These are phyloP conservation scores for Ephestia elutella DNA, from an alignment of 1,140 invertebrate species.

Conservation along the genomic window DNA sequence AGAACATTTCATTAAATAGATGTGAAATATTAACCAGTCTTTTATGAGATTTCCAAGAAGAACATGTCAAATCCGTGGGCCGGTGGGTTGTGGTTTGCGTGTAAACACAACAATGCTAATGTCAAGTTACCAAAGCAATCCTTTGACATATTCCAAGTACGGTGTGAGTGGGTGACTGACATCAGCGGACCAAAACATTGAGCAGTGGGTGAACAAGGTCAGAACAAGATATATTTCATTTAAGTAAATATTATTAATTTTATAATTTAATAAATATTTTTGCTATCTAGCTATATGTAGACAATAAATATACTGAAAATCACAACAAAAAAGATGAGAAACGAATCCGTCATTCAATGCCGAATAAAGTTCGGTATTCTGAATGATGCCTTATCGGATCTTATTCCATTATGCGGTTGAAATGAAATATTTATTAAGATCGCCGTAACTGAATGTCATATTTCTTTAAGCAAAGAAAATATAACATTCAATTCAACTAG, in stretches of 20 bases:
- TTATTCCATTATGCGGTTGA: background rate
- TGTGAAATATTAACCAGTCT: too few relatives aligned
- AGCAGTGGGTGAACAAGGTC: background rate
- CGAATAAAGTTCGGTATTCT: too few relatives aligned
- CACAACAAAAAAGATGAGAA: too few relatives aligned
- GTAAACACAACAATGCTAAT: background rate
- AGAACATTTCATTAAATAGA: too few relatives aligned
- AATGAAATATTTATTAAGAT: background rate
- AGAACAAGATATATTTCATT: background rate
- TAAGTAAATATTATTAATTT: background rate
- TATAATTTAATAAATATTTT: too few relatives aligned
- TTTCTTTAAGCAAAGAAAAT: too few relatives aligned
- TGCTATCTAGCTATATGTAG: too few relatives aligned
- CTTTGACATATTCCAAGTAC: conserved; percentile 1
- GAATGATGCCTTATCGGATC: too few relatives aligned
- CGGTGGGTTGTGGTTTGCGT: background rate
- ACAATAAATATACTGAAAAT: too few relatives aligned
- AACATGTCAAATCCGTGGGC: too few relatives aligned
- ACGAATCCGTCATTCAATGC: too few relatives aligned
- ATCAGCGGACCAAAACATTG: background rate
- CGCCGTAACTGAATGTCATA: background rate
- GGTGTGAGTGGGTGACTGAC: background rate
- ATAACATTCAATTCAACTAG: background rate
- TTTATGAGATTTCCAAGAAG: too few relatives aligned
- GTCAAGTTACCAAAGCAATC: background rate